Percentiles rank a stretch among this genome's conserved stretches.
Conservation (phyloP, 2,113 vertebrate species). For the Atlantisia rogersi region DNA sequence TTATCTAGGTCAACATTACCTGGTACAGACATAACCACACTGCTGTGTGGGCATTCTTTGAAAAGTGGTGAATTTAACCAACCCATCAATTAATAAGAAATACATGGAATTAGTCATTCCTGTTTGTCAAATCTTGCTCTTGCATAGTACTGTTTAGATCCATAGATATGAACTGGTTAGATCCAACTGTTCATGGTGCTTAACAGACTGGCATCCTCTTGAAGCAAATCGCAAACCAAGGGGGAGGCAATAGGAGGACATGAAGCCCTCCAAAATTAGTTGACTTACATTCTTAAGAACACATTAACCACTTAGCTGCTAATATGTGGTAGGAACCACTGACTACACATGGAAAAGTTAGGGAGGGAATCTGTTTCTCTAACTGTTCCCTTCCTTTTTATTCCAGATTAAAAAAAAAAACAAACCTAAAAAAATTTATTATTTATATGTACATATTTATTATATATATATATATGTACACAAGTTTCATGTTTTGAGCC, state of each 20-base stretch:
- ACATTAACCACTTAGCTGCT: not conserved
- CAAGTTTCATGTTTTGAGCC: not conserved
- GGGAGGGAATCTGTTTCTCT: not conserved
- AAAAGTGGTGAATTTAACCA: not conserved
- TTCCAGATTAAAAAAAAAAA: not conserved
- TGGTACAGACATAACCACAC: not conserved
- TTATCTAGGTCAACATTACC: not conserved
- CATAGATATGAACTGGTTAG: too few relatives aligned
- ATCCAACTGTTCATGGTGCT: not conserved
- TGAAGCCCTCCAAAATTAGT: not conserved
- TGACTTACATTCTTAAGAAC: not conserved
- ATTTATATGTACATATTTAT: too few relatives aligned
- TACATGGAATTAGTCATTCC: not conserved
- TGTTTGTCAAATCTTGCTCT: not conserved
- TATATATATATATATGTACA: not conserved
- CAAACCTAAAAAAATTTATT: too few relatives aligned
- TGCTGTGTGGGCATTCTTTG: not conserved
- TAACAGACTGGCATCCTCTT: not conserved
- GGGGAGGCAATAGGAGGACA: not conserved
- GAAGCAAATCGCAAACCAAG: not conserved
- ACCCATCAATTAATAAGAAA: not conserved
- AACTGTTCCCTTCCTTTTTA: not conserved
- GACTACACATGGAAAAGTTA: not conserved
- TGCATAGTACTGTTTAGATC: not conserved
- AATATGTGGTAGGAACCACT: not conserved